These are phyloP conservation scores for Charaxes varanes DNA, from an alignment of 1,140 invertebrate species.

Conservation along the genomic window DNA sequence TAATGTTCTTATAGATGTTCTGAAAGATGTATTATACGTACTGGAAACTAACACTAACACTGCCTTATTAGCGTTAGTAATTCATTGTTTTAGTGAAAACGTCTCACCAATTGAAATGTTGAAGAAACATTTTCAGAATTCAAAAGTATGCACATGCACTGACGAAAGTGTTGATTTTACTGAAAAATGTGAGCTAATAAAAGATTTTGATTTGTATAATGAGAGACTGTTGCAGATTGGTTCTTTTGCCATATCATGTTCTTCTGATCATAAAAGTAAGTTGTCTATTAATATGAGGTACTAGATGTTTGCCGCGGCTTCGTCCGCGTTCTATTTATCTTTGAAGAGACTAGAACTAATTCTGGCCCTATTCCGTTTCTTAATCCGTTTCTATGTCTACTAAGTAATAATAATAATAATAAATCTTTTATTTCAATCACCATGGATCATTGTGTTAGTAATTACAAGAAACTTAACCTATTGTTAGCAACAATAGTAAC, in stretches of 20 bases:
- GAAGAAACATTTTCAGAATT: conserved; percentile 36
- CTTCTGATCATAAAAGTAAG: conserved; percentile 75
- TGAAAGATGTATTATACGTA: conserved; percentile 59
- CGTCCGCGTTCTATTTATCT: too few species aligned
- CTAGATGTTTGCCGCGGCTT: too few species aligned
- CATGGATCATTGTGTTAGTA: too few species aligned
- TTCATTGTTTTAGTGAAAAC: conserved; percentile 52
- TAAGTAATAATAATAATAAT: too few species aligned
- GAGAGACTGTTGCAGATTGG: conserved; percentile 80
- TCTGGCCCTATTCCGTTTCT: too few species aligned
- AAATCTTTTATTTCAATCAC: too few species aligned
- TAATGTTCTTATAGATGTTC: conserved; percentile 55
- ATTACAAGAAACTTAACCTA: too few species aligned
- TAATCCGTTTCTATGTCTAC: too few species aligned
- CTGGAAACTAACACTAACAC: conserved; percentile 64
- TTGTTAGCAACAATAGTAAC: too few species aligned
- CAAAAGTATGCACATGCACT: conserved; percentile 28
- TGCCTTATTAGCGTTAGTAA: conserved; percentile 46
- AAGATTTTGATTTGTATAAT: conserved; percentile 78
- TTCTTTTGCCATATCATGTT: conserved; percentile 80
- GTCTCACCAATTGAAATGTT: conserved; percentile 40
- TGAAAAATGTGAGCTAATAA: conserved; percentile 57
- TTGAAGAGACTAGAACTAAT: too few species aligned
- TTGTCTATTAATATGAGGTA: too few species aligned
- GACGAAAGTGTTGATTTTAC: conserved; percentile 24